A percentile compares a stretch with the other conserved stretches of the same genome.
Conservation (phyloP, 2,888 invertebrate genomes). For the Netelia fuscicornis region DNA sequence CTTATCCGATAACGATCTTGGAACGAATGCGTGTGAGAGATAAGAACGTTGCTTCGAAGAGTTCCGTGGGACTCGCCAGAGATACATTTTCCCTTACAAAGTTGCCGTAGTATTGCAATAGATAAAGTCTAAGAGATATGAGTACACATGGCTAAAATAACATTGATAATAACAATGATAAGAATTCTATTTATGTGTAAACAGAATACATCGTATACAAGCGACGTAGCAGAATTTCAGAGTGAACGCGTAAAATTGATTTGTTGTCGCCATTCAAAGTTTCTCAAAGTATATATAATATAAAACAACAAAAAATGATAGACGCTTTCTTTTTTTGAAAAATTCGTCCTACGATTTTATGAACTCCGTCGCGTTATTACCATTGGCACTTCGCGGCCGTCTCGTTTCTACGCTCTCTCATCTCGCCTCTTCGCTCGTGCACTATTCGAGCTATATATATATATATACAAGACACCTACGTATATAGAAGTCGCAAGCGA, state of each 20-base stretch:
- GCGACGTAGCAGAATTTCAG: too few relatives aligned
- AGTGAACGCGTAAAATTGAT: not conserved
- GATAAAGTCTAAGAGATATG: too few relatives aligned
- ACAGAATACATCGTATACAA: not conserved
- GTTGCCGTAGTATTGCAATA: not conserved
- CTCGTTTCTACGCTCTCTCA: slow-evolving; percentile 26
- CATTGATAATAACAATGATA: too few relatives aligned
- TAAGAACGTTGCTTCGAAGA: slow-evolving; percentile 18
- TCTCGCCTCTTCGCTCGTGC: slow-evolving; percentile 15
- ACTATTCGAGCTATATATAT: slow-evolving; percentile 16
- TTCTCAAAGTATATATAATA: not conserved
- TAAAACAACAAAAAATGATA: too few relatives aligned
- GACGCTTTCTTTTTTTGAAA: not conserved
- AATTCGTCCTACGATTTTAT: not conserved
- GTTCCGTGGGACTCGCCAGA: not conserved
- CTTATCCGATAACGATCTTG: slow-evolving; percentile 60
- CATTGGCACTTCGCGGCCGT: slow-evolving; percentile 42
- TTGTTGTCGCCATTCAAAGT: not conserved
- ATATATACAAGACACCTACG: not conserved
- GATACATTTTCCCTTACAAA: not conserved
- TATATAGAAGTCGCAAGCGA: slow-evolving; percentile 56
- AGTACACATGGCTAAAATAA: too few relatives aligned
- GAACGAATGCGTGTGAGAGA: slow-evolving; percentile 43
- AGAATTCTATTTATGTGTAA: not conserved
- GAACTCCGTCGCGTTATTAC: slow-evolving; percentile 31